Evolutionary conservation across 2,797 vertebrate genomes (phyloP).

Genomic region (Poecilia wingei): DNA sequence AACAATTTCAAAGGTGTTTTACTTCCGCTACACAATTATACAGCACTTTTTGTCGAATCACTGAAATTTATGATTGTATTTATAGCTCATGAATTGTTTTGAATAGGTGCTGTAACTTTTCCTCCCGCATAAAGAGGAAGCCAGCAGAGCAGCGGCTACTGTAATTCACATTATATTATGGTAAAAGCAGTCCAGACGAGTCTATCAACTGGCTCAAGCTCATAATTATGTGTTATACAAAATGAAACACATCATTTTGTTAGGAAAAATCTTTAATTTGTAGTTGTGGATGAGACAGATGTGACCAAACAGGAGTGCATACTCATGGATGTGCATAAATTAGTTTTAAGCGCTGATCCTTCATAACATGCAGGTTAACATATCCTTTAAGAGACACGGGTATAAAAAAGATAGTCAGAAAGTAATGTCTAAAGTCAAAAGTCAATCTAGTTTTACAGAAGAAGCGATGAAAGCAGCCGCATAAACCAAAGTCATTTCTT

Average conservation of each 20-base stretch:
- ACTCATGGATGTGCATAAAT: neutral
- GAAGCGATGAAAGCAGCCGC: neutral
- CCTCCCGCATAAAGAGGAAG: neutral
- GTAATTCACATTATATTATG: constrained; percentile 3
- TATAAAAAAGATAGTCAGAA: constrained; percentile 35
- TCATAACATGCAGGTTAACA: constrained; percentile 29
- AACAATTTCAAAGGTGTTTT: neutral
- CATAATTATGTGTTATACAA: neutral
- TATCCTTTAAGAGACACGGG: constrained; percentile 13
- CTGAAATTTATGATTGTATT: neutral
- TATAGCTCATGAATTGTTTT: neutral
- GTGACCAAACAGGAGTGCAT: neutral
- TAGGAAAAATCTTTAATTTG: neutral
- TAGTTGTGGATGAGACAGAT: neutral
- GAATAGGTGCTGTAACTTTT: neutral
- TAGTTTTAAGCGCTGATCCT: constrained; percentile 21
- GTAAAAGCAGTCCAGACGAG: neutral
- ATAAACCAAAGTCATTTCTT: neutral
- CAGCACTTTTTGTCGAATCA: neutral
- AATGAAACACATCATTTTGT: neutral
- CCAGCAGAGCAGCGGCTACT: neutral
- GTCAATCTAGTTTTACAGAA: constrained; percentile 42
- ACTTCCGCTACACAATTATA: neutral
- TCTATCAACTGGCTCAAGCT: neutral
- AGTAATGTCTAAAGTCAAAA: constrained; percentile 25